These are phyloP conservation scores for Tetragonisca angustula DNA, from an alignment of 2,888 invertebrate species.

Conservation along the genomic window DNA sequence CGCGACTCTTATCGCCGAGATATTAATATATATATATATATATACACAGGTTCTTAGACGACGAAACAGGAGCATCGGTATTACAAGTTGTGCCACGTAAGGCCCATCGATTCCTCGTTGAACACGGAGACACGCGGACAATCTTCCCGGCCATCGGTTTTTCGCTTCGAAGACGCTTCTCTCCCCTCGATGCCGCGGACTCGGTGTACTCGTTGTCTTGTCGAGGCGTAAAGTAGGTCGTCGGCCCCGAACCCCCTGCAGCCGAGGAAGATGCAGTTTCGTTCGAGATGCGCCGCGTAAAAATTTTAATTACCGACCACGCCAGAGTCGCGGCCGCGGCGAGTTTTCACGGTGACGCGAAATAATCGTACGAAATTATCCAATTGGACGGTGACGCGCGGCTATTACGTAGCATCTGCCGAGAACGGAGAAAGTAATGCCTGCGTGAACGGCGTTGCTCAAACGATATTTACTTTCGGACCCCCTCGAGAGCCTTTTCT, in stretches of 20 bases:
- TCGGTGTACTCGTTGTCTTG: too few species aligned
- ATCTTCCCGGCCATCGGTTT: slow-evolving; percentile 1
- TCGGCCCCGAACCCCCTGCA: too few species aligned
- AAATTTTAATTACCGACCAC: slow-evolving; percentile 15
- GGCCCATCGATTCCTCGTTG: slow-evolving; percentile 12
- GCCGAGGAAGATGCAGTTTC: slow-evolving; percentile 1
- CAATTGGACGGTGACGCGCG: slow-evolving; percentile 34
- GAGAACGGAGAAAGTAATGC: slow-evolving; percentile 50
- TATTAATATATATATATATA: too few species aligned
- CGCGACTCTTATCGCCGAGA: not conserved
- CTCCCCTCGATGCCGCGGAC: not conserved
- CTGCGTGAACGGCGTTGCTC: not conserved
- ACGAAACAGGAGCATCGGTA: not conserved
- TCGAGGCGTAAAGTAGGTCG: slow-evolving; percentile 15
- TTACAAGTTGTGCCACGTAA: slow-evolving; percentile 11
- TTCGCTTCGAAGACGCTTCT: not conserved
- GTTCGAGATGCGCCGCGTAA: not conserved
- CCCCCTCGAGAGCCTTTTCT: not conserved
- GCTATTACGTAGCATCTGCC: slow-evolving; percentile 35
- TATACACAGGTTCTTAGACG: too few species aligned
- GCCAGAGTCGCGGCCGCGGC: not conserved
- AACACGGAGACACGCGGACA: not conserved
- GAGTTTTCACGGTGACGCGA: slow-evolving; percentile 11
- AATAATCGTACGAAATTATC: slow-evolving; percentile 32
- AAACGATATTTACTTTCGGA: slow-evolving; percentile 37